These are phyloP conservation scores for Orchestes rusci DNA, from an alignment of 2,888 invertebrate species.

Conservation along the genomic window DNA sequence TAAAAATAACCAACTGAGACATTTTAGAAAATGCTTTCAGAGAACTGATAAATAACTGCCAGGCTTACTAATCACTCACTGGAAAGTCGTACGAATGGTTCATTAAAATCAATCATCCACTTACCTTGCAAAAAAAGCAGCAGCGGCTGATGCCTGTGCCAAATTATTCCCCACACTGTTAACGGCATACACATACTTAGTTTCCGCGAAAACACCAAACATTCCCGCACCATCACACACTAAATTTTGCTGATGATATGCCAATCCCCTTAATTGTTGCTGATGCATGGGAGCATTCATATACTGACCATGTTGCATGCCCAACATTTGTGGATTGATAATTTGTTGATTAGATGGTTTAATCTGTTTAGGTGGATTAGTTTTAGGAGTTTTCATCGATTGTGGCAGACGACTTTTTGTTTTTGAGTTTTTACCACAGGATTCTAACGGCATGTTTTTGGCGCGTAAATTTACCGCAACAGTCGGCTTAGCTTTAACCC, in stretches of 20 bases:
- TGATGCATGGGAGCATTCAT: background rate
- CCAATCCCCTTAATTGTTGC: slow-evolving; percentile 9
- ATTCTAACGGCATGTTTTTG: slow-evolving; percentile 13
- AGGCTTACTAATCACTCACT: no score
- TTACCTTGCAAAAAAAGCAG: slow-evolving; percentile 55
- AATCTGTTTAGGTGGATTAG: background rate
- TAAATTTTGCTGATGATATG: slow-evolving; percentile 18
- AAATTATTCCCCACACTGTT: slow-evolving; percentile 43
- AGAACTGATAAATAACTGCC: no score
- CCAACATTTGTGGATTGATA: background rate
- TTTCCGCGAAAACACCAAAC: slow-evolving; percentile 43
- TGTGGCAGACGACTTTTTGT: slow-evolving; percentile 15
- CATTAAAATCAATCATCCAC: no score
- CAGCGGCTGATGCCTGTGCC: slow-evolving; percentile 52
- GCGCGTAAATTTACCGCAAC: slow-evolving; percentile 15
- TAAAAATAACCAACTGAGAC: no score
- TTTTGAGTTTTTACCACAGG: slow-evolving; percentile 2
- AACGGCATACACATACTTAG: slow-evolving; percentile 50
- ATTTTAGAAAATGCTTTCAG: no score
- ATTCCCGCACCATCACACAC: slow-evolving; percentile 27
- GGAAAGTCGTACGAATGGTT: no score
- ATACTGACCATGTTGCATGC: background rate
- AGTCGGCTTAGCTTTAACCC: slow-evolving; percentile 11
- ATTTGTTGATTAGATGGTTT: background rate
- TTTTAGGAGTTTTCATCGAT: no score